phyloP scores from a whole-genome alignment of 2,888 invertebrate species.

The Tiphia femorata region DNA sequence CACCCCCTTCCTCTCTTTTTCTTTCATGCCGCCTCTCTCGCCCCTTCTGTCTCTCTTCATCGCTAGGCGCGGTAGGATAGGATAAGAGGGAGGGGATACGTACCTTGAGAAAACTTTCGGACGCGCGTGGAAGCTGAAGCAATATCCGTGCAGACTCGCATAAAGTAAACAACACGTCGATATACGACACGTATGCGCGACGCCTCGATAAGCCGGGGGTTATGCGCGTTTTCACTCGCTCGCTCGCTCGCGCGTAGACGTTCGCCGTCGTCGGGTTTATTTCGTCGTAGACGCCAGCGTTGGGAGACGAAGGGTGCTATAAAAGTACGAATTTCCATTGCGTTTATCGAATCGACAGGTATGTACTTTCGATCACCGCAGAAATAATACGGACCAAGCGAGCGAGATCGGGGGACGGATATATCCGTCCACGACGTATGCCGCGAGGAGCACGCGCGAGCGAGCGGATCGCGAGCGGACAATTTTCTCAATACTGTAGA shows the following conservation, averaged over 20 bases:
- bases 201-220: conserved; percentile 21
- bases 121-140: conserved; percentile 46
- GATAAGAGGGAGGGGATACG: background rate
- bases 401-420: background rate
- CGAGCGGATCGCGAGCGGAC: no score
- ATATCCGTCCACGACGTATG: no score
- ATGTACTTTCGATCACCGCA: background rate
- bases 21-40: background rate
- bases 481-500: no score
- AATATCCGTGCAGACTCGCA: conserved; percentile 47
- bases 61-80: no score
- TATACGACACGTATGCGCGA: conserved; percentile 33
- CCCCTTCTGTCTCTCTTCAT: background rate
- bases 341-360: background rate
- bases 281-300: background rate
- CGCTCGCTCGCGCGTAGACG: conserved; percentile 1
- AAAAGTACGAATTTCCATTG: background rate
- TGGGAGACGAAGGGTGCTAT: background rate
- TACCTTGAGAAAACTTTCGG: conserved; percentile 49
- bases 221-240: conserved; percentile 14
- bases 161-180: conserved; percentile 44
- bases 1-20: background rate
- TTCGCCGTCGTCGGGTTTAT: background rate
- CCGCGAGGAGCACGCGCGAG: no score
- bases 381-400: no score